Percentiles rank a stretch among this genome's conserved stretches.
phyloP scores from a whole-genome alignment of 2,113 vertebrate genomes.

The Lophotis ruficrista region DNA sequence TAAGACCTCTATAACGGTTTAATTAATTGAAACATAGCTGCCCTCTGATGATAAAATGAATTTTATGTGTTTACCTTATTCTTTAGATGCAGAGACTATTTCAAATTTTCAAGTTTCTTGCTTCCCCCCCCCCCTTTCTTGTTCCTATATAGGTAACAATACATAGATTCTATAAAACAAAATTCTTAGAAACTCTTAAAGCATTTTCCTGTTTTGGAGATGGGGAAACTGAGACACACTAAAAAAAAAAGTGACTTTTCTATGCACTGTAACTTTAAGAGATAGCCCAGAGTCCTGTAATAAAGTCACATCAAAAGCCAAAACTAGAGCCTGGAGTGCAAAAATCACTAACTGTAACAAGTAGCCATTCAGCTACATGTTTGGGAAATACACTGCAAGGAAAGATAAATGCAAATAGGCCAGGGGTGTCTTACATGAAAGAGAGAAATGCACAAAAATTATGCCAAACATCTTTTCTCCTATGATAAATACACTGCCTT shows the following conservation, averaged over 20 bases:
- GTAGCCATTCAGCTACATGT: not conserved
- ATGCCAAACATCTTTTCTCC: not conserved
- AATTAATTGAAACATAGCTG: not conserved
- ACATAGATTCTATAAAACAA: not conserved
- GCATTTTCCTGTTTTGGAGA: not conserved
- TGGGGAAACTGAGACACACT: not conserved
- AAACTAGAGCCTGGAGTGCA: not conserved
- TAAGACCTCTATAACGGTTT: not conserved
- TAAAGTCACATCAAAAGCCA: not conserved
- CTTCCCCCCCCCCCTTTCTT: not conserved
- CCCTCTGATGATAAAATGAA: not conserved
- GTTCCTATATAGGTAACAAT: not conserved
- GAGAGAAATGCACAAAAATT: not conserved
- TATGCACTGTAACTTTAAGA: not conserved
- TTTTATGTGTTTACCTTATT: not conserved
- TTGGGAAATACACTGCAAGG: not conserved
- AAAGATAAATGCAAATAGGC: not conserved
- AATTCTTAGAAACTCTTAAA: not conserved
- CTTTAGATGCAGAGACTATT: not conserved
- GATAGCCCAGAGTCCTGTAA: not conserved
- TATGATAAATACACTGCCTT: not conserved
- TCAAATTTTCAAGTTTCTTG: not conserved
- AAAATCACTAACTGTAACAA: not conserved
- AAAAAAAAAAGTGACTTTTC: not conserved
- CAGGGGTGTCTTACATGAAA: fast-evolving